These are phyloP conservation scores for Erythrocercus mccallii DNA, from an alignment of 2,113 vertebrate genomes.

Conservation along the genomic window DNA sequence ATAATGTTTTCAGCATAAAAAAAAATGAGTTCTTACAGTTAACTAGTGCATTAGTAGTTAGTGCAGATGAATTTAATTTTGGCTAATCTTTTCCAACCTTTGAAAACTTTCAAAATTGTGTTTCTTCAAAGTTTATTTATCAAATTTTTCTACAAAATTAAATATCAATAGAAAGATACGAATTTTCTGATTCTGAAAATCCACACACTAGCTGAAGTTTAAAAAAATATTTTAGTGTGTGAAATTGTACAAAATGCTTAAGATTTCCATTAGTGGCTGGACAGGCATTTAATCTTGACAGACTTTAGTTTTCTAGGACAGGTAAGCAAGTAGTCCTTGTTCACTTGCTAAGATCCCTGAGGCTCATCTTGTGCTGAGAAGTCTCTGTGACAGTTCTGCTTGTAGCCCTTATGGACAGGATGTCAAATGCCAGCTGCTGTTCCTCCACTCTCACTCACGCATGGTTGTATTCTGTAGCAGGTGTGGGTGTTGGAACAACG, in stretches of 20 bases:
- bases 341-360: neutral
- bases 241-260: neutral
- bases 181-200: neutral
- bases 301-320: neutral
- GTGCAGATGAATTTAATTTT: neutral
- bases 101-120: neutral
- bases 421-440: neutral
- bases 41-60: neutral
- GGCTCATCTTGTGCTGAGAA: neutral
- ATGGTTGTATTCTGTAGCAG: neutral
- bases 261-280: neutral
- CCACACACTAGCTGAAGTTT: neutral
- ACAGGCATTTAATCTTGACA: neutral
- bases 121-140: neutral
- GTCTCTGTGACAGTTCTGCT: neutral
- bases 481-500: neutral
- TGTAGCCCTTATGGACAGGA: neutral
- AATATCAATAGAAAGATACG: neutral
- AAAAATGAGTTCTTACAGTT: neutral
- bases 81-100: neutral
- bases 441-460: accelerated
- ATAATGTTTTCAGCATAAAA: neutral
- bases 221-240: neutral
- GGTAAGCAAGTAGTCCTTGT: neutral
- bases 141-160: neutral